Base-by-base conservation (phyloP, 2,888 invertebrate genomes). In the Sphinx pinastri region DNA sequence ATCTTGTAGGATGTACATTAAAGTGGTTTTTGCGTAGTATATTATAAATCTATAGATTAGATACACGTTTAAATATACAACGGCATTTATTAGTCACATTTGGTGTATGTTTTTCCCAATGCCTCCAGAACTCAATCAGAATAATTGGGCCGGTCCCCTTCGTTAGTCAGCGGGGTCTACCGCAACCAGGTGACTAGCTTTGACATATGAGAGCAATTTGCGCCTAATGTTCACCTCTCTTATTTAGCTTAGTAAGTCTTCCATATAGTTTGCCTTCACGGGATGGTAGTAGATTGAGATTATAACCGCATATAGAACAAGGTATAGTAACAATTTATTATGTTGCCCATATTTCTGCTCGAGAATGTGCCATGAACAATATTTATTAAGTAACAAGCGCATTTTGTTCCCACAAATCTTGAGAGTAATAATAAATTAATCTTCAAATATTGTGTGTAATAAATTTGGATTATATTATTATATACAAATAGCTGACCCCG, bases 181-280 rank as follows among this genome's bases (percentile, higher is more conserved):
- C 63, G 63, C 49, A 63, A 19, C 2, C 63, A 63, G 49, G 19
- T 49, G 19, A 14, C 60, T 47, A 12, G 49, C 63, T 63, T 63
- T 63, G 63, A 63, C 13, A 63, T 19, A 63, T 19, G 63, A 63
- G 49, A 63, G 19, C 49, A 63, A 63, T 49, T 49, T 63, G 49
- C 19, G 13, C 49, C 16, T 63, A 13, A 19, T 49, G 19, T 8
- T 63, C 11, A 63, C 60, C 47, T 16, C 47, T 63, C 47, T 12
- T 11, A 19, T 47, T 63, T 12, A 63, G 47, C 47, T 47, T 49
- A 19, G 63, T 49, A 11, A 38, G 38, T 38, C 6, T 7, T 38
- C 8, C 38, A 38, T 63, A 19, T 49, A 60, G 45, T 47, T 47
- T 47, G 16, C 16, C 12, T 59, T 47, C 14, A 10, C 10, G 10